Evolutionary conservation across 2,888 invertebrate species (phyloP).

Genomic region (Xestia ashworthii): DNA sequence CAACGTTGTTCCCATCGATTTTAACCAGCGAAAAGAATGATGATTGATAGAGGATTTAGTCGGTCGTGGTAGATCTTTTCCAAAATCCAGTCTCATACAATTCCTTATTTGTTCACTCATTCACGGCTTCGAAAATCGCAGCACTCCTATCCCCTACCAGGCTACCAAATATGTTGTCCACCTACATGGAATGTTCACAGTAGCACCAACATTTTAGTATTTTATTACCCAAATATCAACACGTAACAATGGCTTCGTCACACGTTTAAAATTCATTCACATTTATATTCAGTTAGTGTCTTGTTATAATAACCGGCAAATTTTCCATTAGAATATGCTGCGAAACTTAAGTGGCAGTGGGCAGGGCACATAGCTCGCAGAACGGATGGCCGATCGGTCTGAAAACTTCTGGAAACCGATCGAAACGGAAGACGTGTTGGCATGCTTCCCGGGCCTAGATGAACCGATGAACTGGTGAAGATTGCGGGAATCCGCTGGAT

Average conservation of each 20-base stretch:
- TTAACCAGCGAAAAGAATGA: neutral
- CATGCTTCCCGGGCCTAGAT: too few species aligned
- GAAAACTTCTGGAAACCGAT: too few species aligned
- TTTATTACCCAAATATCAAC: constrained; percentile 40
- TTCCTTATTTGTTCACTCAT: neutral
- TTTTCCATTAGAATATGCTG: constrained; percentile 28
- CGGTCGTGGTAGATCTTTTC: neutral
- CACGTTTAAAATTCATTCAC: constrained; percentile 47
- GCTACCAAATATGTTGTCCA: neutral
- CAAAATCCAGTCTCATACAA: neutral
- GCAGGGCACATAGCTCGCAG: too few species aligned
- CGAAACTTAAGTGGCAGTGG: neutral
- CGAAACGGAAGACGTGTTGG: too few species aligned
- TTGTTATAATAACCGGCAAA: constrained; percentile 42
- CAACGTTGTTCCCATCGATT: neutral
- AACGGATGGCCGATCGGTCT: too few species aligned
- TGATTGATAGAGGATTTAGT: too few species aligned
- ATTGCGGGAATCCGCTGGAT: too few species aligned
- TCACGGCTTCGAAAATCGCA: neutral
- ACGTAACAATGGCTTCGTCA: constrained; percentile 61
- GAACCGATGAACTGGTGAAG: too few species aligned
- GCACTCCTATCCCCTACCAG: neutral
- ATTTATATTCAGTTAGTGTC: constrained; percentile 60
- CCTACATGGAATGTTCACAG: neutral
- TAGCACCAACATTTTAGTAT: neutral